Percentiles rank a stretch among this genome's conserved stretches.
Evolutionary conservation across 1,140 invertebrate genomes (phyloP).

Genomic region (Lasioglossum baleicum): DNA sequence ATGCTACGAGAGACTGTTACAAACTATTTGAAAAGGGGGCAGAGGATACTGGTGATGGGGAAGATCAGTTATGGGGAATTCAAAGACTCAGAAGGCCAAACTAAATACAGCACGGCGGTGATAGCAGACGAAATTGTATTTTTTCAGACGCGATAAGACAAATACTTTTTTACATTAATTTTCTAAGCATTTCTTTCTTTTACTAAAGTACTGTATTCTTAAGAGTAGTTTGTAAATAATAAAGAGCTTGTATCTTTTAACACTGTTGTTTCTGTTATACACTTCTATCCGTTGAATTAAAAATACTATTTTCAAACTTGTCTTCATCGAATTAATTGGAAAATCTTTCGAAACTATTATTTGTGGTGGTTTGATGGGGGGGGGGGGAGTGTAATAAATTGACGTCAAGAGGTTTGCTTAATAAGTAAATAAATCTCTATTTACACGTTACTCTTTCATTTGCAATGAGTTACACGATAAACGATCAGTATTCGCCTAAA

Average conservation of each 20-base stretch:
- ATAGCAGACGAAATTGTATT: slow-evolving; percentile 94
- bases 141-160: slow-evolving; percentile 78
- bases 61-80: slow-evolving; percentile 92
- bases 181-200: not conserved
- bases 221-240: not conserved
- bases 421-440: slow-evolving; percentile 80
- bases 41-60: slow-evolving; percentile 91
- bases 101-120: slow-evolving; percentile 87
- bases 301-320: no score
- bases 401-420: slow-evolving; percentile 61
- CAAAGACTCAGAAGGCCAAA: slow-evolving; percentile 87
- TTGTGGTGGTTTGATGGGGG: not conserved
- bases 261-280: no score
- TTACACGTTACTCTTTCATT: slow-evolving; percentile 76
- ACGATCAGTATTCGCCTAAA: slow-evolving; percentile 76
- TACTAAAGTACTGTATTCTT: slow-evolving; percentile 1
- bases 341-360: no score
- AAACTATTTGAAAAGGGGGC: slow-evolving; percentile 91
- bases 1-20: slow-evolving; percentile 88
- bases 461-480: slow-evolving; percentile 78
- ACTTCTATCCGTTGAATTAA: no score
- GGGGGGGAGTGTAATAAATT: slow-evolving; percentile 49
- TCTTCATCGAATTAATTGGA: no score
- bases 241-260: no score
- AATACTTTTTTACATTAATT: not conserved